Base-by-base conservation (phyloP, 2,113 vertebrate genomes). In the Myocastor coypus region DNA sequence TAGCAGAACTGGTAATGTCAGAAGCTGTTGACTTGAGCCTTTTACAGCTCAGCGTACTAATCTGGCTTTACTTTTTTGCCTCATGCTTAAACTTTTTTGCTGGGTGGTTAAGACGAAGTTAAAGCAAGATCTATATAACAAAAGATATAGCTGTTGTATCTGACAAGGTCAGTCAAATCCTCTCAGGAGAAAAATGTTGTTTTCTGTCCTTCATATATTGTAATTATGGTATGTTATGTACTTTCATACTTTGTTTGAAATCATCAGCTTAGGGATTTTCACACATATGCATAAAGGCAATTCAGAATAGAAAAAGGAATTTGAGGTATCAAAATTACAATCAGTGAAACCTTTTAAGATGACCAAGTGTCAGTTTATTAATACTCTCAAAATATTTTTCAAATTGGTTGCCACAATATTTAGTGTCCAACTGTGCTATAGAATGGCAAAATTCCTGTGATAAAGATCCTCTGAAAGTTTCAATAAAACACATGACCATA, bases 201-300 rank as follows among this genome's bases (percentile, higher is more conserved):
- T 5, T 92, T 57, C 42, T 40, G 17, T 12, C 73, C 10, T 78
- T 95, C 32, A 6, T 86, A 85, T 93, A 37, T 92, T 68, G 61
- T 80, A 24, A 91, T 52, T 68, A 68, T 66, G 34, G 55, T 55
- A 69, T 3, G 14, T 66, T 26, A 73, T 3, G 17, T 77, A 69
- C n/a, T 92, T 92, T 92, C n/a, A 69, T 37, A 75, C 3, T 14
- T 93, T 32, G 19, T 69, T 96, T 93, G 40, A 96, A 78, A 87
- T 57, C 11, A 22, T 96, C 37, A 68, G 46, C 46, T 86, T 95
- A 77, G 63, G 87, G 46, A 84, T 73, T 50, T 46, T 75, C 55
- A 26, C 26, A 20, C 11, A 40, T 50, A 87, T 4, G n/a, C 46
- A 81, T 66, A 92, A 73, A 96, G 83, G 77, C 84, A 87, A 93